These are phyloP conservation scores for Ypsolopha scabrella DNA, from an alignment of 2,888 invertebrate genomes.

Conservation along the genomic window DNA sequence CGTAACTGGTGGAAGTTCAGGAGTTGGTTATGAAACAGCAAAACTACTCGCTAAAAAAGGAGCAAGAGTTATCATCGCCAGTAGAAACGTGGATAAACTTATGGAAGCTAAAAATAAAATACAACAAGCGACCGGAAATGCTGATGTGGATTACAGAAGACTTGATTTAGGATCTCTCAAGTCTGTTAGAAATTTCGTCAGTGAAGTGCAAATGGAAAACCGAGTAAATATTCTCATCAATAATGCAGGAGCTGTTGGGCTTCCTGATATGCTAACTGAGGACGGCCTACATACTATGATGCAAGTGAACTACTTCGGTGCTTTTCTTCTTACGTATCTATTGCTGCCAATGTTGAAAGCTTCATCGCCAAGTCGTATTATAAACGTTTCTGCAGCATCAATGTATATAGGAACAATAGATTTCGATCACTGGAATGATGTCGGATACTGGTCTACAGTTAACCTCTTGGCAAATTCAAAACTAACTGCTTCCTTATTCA, in stretches of 20 bases:
- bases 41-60: slow-evolving; percentile 54
- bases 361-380: slow-evolving; percentile 70
- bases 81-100: slow-evolving; percentile 56
- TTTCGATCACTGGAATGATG: slow-evolving; percentile 46
- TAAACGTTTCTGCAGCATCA: slow-evolving; percentile 73
- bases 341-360: slow-evolving; percentile 64
- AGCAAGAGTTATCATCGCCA: slow-evolving; percentile 62
- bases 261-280: slow-evolving; percentile 58
- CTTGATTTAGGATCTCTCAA: slow-evolving; percentile 55
- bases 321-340: slow-evolving; percentile 78
- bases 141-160: slow-evolving; percentile 30
- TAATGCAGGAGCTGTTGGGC: slow-evolving; percentile 67
- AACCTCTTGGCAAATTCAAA: slow-evolving; percentile 53
- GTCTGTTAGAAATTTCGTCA: slow-evolving; percentile 67
- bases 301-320: slow-evolving; percentile 80
- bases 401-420: slow-evolving; percentile 60
- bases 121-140: slow-evolving; percentile 34
- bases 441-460: slow-evolving; percentile 33
- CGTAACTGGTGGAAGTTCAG: slow-evolving; percentile 53
- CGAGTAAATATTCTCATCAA: slow-evolving; percentile 66
- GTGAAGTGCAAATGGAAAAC: slow-evolving; percentile 39
- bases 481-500: slow-evolving; percentile 73
- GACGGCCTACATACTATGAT: slow-evolving; percentile 76
- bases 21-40: slow-evolving; percentile 53
- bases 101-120: slow-evolving; percentile 39